Conservation (phyloP, 2,113 vertebrate genomes). For the Sterna hirundo region DNA sequence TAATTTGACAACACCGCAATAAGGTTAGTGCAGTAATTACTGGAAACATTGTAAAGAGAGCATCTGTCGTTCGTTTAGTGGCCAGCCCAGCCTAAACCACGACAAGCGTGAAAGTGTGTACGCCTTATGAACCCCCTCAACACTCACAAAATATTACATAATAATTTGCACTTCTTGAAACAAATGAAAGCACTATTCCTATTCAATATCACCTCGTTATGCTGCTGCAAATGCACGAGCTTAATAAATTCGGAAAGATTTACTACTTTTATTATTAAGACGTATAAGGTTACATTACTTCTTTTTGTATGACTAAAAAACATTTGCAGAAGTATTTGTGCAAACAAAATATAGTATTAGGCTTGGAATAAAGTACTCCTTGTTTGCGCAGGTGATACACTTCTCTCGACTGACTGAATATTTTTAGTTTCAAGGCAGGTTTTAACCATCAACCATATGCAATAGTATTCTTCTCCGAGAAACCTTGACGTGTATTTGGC, state of each 20-base stretch:
- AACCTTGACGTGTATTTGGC: not conserved
- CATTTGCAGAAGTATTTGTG: not conserved
- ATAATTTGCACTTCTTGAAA: not conserved
- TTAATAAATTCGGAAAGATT: not conserved
- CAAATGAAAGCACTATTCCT: not conserved
- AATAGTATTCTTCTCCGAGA: not conserved
- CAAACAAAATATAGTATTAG: not conserved
- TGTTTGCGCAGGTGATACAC: not conserved
- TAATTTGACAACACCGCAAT: not conserved
- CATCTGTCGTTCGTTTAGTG: not conserved
- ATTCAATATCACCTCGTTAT: not conserved
- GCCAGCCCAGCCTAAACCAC: not conserved
- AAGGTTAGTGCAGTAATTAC: not conserved
- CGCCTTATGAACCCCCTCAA: not conserved
- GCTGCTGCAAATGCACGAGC: not conserved
- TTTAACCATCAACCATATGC: not conserved
- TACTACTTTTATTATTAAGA: not conserved
- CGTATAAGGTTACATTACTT: not conserved
- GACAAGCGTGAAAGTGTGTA: not conserved
- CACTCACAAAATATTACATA: not conserved
- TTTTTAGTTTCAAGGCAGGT: not conserved
- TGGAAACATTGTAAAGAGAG: not conserved
- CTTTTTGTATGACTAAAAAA: not conserved
- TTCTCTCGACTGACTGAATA: not conserved
- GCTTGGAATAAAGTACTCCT: not conserved